phyloP scores from a whole-genome alignment of 2,797 vertebrate genomes.

The Sylvia borin region DNA sequence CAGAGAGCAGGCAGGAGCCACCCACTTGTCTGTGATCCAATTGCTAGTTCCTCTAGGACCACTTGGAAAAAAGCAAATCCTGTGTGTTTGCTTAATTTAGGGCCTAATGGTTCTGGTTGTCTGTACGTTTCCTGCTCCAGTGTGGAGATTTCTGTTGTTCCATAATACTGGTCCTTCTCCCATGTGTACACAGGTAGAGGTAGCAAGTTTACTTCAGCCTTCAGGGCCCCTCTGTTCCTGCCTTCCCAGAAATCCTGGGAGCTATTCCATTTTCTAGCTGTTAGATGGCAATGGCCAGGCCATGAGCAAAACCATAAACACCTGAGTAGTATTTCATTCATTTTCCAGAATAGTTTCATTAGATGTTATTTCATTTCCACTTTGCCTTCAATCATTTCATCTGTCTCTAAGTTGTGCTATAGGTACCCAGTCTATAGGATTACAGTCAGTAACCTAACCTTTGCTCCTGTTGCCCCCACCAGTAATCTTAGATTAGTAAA shows the following conservation, averaged over 20 bases:
- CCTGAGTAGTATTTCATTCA: background rate
- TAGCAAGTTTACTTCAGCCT: background rate
- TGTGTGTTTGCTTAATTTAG: background rate
- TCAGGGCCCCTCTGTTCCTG: background rate
- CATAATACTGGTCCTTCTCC: background rate
- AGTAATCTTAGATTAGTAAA: background rate
- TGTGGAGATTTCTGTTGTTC: background rate
- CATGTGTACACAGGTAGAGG: accelerated
- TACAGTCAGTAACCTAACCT: background rate
- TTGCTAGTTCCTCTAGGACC: background rate
- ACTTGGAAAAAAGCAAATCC: background rate
- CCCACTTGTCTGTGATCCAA: accelerated
- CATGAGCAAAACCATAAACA: background rate
- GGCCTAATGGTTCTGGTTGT: background rate
- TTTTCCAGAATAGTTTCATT: background rate
- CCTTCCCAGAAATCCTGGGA: background rate
- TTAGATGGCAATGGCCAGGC: background rate
- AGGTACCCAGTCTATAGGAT: background rate
- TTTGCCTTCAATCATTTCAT: background rate
- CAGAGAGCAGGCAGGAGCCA: background rate
- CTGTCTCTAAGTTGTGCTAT: background rate
- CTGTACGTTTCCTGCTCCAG: background rate
- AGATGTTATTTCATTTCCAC: background rate
- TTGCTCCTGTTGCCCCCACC: background rate
- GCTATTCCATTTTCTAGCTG: background rate